Base-by-base conservation (phyloP, 2,113 vertebrate genomes). In the Gymnorhina tibicen region DNA sequence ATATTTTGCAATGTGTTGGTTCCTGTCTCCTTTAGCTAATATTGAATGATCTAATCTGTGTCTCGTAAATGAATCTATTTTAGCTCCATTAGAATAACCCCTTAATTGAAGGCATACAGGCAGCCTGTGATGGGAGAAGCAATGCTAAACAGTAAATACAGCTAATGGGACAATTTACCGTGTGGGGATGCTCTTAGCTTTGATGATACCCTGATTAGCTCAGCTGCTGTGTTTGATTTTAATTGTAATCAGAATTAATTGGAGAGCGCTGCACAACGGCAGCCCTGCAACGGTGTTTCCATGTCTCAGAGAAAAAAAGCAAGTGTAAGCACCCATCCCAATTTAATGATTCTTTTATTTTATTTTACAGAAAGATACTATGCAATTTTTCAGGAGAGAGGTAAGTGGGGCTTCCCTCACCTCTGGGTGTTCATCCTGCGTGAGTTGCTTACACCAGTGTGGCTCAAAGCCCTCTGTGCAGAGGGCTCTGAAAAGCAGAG, bases 371-470 rank as follows among this genome's bases (percentile, higher is more conserved):
- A 97, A 98, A 93, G 98, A 98, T 97, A 99, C 99, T 1, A 96
- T 98, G 32, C 98, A 98, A 22, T 97, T 97, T 98, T 99, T 98
- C 52, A 98, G 98, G 97, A 99, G 98, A 98, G 98, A 99, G 87
- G 99, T 99, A 97, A 99, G 98, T 98, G 69, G 13, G 75, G 49
- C 44, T 91, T 68, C 52, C 56, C 55, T 66, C 53, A 1, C 21
- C 69, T 66, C 7, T 5, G 2, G 13, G 11, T 35, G 58, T 60
- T 60, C 41, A 3, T 55, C 44, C 72, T 60, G 2, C 33, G 0
- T 3, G 37, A 70, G 13, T 22, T 60, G n/a, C 81, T 94, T 30
- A 18, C 4, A 35, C 26, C 28, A 9, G 50, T 28, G 63, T 26
- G 39, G 75, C 60, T 68, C 30, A 13, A 27, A 91, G 17, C 7